Evolutionary conservation across 2,113 vertebrate genomes (phyloP).

Genomic region (Heteronetta atricapilla): DNA sequence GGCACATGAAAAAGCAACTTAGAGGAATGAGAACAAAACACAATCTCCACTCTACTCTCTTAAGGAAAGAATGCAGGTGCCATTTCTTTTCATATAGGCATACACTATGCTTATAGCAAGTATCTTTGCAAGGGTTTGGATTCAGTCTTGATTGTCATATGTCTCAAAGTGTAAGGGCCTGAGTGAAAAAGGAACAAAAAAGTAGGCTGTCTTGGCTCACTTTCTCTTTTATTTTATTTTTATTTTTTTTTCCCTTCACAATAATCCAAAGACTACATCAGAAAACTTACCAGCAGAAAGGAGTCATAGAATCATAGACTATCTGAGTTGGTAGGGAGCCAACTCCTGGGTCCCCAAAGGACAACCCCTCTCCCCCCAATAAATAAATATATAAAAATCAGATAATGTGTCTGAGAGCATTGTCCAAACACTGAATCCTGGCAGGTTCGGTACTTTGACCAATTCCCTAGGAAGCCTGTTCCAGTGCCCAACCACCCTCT

Average conservation of each 20-base stretch:
- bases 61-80: not conserved
- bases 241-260: not conserved
- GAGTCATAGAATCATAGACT: no score
- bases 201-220: not conserved
- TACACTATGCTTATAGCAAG: not conserved
- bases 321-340: no score
- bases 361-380: no score
- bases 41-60: not conserved
- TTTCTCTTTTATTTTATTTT: not conserved
- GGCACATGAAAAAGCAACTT: not conserved
- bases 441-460: no score
- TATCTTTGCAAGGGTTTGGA: not conserved
- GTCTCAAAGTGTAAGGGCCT: not conserved
- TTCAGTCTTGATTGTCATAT: not conserved
- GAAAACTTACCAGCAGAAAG: not conserved
- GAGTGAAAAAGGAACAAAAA: not conserved
- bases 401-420: no score
- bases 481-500: no score
- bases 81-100: not conserved
- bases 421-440: no score
- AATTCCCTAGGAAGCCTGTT: no score
- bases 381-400: no score
- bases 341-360: no score
- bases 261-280: not conserved
- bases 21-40: not conserved